Evolutionary conservation across 2,113 vertebrate genomes (phyloP).

Genomic region (Upupa epops): DNA sequence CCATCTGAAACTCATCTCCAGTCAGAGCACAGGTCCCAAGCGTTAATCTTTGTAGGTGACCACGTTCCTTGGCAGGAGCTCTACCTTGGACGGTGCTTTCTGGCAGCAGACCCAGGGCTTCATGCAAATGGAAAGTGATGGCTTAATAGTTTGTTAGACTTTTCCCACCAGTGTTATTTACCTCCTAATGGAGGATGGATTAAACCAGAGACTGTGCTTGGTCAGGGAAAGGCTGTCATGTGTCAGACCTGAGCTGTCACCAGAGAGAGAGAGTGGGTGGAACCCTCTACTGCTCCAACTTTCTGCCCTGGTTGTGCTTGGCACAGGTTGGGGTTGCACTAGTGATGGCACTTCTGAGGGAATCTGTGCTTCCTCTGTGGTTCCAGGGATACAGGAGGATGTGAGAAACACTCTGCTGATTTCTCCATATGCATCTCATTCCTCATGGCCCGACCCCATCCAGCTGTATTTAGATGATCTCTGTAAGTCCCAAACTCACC

Average conservation of each 20-base stretch:
- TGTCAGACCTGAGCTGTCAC: background rate
- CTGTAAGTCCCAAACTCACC: background rate
- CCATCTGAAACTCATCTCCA: constrained; percentile 48
- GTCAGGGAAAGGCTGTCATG: background rate
- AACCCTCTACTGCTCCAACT: background rate
- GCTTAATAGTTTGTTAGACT: constrained; percentile 17
- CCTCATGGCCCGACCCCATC: background rate
- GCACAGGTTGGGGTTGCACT: background rate
- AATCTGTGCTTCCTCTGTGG: background rate
- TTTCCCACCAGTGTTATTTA: background rate
- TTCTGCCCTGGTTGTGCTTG: background rate
- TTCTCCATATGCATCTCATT: background rate
- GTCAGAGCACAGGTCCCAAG: background rate
- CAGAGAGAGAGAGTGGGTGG: fast-evolving
- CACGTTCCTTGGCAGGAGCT: constrained; percentile 19
- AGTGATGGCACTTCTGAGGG: background rate
- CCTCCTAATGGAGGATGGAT: constrained; percentile 3
- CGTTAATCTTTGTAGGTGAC: background rate
- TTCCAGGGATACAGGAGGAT: background rate
- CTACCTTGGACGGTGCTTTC: background rate
- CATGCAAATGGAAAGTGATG: constrained; percentile 30
- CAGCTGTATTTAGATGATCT: background rate
- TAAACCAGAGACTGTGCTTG: fast-evolving
- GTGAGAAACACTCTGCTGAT: background rate
- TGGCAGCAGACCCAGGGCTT: background rate